Percentiles rank a stretch among this genome's conserved stretches.
Evolutionary conservation across 1,140 invertebrate species (phyloP).

Genomic region (Drosophila simulans): DNA sequence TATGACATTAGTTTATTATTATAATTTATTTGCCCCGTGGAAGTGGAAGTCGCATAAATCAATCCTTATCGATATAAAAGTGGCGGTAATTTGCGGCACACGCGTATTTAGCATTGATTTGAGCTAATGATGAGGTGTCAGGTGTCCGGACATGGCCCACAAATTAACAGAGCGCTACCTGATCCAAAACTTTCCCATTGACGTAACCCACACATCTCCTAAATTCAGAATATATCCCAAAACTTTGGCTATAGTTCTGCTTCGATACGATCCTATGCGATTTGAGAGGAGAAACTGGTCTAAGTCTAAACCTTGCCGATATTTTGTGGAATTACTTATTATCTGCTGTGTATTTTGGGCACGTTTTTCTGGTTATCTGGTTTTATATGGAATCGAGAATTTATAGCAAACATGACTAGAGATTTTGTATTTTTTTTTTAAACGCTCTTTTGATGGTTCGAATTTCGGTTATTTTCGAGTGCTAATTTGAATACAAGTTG

Average conservation of each 20-base stretch:
- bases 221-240: background rate
- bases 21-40: slow-evolving; percentile 2
- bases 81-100: slow-evolving; percentile 33
- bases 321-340: background rate
- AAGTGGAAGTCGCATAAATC: slow-evolving; percentile 5
- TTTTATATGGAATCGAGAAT: slow-evolving; percentile 34
- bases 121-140: slow-evolving; percentile 26
- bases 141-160: slow-evolving; percentile 24
- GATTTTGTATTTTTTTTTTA: slow-evolving; percentile 25
- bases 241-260: background rate
- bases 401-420: slow-evolving; percentile 49
- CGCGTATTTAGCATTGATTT: slow-evolving; percentile 58
- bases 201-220: slow-evolving; percentile 20
- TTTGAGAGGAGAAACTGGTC: slow-evolving; percentile 36
- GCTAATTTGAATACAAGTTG: slow-evolving; percentile 58
- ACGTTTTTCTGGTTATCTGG: slow-evolving; percentile 63
- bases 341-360: slow-evolving; percentile 35
- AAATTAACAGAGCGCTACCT: slow-evolving; percentile 39
- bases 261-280: slow-evolving; percentile 1
- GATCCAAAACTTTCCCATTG: slow-evolving; percentile 62
- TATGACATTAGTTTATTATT: background rate
- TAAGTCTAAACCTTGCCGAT: slow-evolving; percentile 13
- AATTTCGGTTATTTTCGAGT: slow-evolving; percentile 39
- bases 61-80: slow-evolving; percentile 28
- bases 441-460: slow-evolving; percentile 25